Evolutionary conservation across 2,888 invertebrate genomes (phyloP), one percentile per base, ranked within the genome.

Genomic region (Junonia oenone): DNA sequence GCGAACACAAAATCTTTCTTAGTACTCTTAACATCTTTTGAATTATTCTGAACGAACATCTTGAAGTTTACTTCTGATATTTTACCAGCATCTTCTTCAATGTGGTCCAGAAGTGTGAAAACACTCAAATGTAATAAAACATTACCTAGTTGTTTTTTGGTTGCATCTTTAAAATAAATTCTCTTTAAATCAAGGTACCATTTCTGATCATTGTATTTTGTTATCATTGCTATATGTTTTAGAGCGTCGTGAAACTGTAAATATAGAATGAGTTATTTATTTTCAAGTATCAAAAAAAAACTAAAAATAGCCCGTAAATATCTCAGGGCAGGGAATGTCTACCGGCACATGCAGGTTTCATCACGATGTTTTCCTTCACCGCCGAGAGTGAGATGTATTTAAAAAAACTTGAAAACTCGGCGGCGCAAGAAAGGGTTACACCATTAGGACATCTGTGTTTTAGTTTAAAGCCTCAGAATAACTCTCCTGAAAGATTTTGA

Each of bases 161-260:
- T 58, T 0, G 68, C 60, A 0, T 62, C 50, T 3, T 59, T 61
- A 0, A 87, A 26, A 47, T 79, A 83, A 0, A 83, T 31, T 0
- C 73, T 65, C 59, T 78, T 79, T 0, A 87, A 48, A 17, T 83
- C 80, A 5, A 64, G 13, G 8, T 68, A 80, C 85, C 83, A 86
- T 0, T 62, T 65, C 50, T 84, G 86, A 0, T 69, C 65, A 1
- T 64, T 71, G 53, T 70, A 81, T 19, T 64, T 75, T 0, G 82
- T 82, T 14, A 80, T 62, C 6, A 60, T 51, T 0, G 83, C 71
- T 55, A 87, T 75, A 13, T 76, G 64, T 48, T 73, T 80, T 13
- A 88, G 51, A 0, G 83, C 74, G 2, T 69, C 69, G 56, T 89
- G 85, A 0, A 89, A 50, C 89, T 89, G 74, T 45, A 80, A 81